Percentiles rank a stretch among this genome's conserved stretches.
phyloP scores from a whole-genome alignment of 2,113 vertebrate species.

The Butorides virescens region DNA sequence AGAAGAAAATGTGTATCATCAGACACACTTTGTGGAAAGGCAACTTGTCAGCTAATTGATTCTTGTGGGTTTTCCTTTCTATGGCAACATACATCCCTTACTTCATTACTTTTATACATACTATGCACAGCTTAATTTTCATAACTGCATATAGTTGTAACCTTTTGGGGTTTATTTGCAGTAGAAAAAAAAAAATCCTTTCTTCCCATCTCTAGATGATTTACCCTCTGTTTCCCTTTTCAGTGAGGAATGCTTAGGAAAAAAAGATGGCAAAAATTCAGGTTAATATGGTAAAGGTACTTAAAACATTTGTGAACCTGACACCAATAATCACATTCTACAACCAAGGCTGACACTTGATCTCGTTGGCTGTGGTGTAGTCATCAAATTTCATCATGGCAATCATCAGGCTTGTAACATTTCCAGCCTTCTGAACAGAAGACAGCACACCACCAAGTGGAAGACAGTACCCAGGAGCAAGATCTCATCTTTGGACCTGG shows the following conservation, averaged over 20 bases:
- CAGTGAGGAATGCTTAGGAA: neutral
- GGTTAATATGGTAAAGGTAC: neutral
- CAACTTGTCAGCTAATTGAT: neutral
- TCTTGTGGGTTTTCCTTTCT: neutral
- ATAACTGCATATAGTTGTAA: neutral
- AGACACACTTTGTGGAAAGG: neutral
- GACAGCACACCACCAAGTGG: neutral
- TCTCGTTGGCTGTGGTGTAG: neutral
- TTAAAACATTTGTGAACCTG: neutral
- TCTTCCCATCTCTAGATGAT: neutral
- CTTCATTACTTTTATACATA: neutral
- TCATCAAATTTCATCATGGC: neutral
- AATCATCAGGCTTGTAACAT: neutral
- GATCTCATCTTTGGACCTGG: neutral
- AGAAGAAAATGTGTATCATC: neutral
- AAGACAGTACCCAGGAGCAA: neutral
- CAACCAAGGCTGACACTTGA: neutral
- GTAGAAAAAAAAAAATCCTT: neutral
- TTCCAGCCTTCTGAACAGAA: neutral
- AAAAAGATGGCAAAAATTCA: neutral
- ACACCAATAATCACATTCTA: neutral
- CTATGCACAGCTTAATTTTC: neutral
- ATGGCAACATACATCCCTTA: neutral
- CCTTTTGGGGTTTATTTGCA: neutral
- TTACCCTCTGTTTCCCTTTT: neutral